Percentiles rank a stretch among this genome's conserved stretches.
Conservation (phyloP, 2,113 vertebrate genomes). For the Urocynchramus pylzowi region DNA sequence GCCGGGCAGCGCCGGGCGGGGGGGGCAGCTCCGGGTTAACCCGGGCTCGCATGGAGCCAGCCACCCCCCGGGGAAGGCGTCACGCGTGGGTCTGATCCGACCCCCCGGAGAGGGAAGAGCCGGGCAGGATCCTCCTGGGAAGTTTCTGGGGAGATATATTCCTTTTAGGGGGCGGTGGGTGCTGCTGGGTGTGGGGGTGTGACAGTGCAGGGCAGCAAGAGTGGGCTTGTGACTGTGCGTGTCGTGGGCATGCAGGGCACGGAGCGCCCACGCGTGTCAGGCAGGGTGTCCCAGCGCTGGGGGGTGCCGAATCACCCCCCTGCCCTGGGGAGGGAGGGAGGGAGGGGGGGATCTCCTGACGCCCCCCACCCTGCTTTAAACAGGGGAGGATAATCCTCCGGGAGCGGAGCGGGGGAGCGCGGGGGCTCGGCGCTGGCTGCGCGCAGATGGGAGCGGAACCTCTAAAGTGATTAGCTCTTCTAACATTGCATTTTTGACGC, state of each 20-base stretch:
- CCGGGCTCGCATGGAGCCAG: not conserved
- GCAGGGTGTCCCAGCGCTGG: not conserved
- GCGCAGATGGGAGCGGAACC: slow-evolving; percentile 72
- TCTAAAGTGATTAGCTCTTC: slow-evolving; percentile 72
- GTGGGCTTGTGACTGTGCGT: not conserved
- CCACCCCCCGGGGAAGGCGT: not conserved
- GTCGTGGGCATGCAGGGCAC: not conserved
- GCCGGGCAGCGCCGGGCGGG: not conserved
- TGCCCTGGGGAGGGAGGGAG: not conserved
- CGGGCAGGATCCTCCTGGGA: not conserved
- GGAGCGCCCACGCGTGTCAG: not conserved
- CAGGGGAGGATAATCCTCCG: slow-evolving; percentile 21
- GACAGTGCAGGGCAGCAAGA: not conserved
- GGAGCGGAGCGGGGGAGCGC: slow-evolving; percentile 19
- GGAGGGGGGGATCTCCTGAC: not conserved
- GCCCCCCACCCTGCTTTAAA: not conserved
- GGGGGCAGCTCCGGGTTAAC: not conserved
- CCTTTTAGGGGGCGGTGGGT: rapidly evolving
- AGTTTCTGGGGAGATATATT: not conserved
- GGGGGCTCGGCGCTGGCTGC: slow-evolving; percentile 42
- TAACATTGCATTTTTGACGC: slow-evolving; percentile 76
- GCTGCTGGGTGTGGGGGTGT: not conserved
- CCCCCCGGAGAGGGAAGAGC: not conserved
- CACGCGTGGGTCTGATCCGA: not conserved
- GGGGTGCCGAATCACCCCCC: not conserved